Conservation (phyloP, 2,797 vertebrate species). For the Oophaga sylvatica region DNA sequence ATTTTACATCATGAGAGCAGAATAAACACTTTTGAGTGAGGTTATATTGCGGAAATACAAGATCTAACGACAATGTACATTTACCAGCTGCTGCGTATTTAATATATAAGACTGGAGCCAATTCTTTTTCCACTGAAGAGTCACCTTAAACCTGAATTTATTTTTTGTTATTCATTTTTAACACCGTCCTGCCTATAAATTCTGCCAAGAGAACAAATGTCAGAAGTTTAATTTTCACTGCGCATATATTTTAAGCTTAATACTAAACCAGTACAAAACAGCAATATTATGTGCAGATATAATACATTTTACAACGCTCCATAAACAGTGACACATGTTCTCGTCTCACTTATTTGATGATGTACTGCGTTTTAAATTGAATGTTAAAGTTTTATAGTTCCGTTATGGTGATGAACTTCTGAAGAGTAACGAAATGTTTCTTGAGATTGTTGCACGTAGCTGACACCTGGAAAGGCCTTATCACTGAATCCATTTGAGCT, state of each 20-base stretch:
- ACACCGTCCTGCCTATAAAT: neutral
- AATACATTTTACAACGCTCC: slow-evolving; percentile 41
- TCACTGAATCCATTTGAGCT: slow-evolving; percentile 27
- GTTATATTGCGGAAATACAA: neutral
- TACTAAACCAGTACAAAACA: slow-evolving; percentile 26
- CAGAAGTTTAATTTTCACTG: slow-evolving; percentile 19
- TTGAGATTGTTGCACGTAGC: slow-evolving; percentile 7
- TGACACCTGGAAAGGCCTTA: slow-evolving; percentile 15
- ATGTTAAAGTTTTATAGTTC: slow-evolving; percentile 57
- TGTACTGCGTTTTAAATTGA: slow-evolving; percentile 45
- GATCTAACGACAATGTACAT: neutral
- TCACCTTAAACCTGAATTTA: neutral
- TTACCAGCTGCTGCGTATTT: neutral
- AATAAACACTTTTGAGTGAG: neutral
- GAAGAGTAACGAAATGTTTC: slow-evolving; percentile 51
- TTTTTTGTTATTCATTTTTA: slow-evolving; percentile 29
- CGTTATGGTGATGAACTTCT: slow-evolving; percentile 55
- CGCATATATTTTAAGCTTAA: slow-evolving; percentile 36
- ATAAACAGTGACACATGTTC: slow-evolving; percentile 57
- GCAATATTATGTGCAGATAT: slow-evolving; percentile 39
- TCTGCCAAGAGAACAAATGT: slow-evolving; percentile 32
- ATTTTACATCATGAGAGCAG: neutral
- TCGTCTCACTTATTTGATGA: slow-evolving; percentile 49
- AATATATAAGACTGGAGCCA: neutral
- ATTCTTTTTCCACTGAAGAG: neutral